Conservation (phyloP, 2,797 vertebrate genomes). For the Rhodeus uyekii region DNA sequence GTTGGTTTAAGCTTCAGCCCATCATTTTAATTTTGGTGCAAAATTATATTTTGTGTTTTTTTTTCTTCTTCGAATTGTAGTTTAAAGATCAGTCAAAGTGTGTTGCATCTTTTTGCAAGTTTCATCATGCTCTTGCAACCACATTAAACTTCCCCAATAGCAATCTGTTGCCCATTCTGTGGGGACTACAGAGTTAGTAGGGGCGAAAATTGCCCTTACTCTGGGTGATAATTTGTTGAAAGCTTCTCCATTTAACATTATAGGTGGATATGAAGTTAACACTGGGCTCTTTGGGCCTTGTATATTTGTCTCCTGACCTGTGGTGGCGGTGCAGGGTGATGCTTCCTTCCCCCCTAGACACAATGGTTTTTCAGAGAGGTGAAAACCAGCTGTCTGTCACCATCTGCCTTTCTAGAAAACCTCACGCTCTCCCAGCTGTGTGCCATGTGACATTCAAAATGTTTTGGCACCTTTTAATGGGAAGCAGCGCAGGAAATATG, state of each 20-base stretch:
- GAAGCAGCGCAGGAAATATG: constrained; percentile 28
- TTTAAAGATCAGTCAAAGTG: background rate
- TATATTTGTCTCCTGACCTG: constrained; percentile 49
- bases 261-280: constrained; percentile 33
- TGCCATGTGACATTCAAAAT: constrained; percentile 46
- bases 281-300: constrained; percentile 38
- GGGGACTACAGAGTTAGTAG: constrained; percentile 42
- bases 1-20: too few relatives aligned
- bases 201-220: constrained; percentile 61
- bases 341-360: constrained; percentile 43
- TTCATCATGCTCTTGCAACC: background rate
- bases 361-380: constrained; percentile 53
- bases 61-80: too few relatives aligned
- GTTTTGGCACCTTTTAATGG: constrained; percentile 60
- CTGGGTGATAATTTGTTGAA: constrained; percentile 59
- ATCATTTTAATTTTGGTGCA: too few relatives aligned
- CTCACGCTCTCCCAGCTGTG: constrained; percentile 51
- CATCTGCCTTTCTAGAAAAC: constrained; percentile 42
- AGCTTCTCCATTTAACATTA: constrained; percentile 56
- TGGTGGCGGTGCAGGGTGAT: constrained; percentile 23
- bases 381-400: constrained; percentile 64
- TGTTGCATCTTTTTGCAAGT: background rate
- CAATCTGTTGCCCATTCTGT: constrained; percentile 45
- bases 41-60: too few relatives aligned
- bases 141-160: constrained; percentile 21